Evolutionary conservation across 2,888 invertebrate genomes (phyloP).

Genomic region (Synanthedon andrenaeformis): DNA sequence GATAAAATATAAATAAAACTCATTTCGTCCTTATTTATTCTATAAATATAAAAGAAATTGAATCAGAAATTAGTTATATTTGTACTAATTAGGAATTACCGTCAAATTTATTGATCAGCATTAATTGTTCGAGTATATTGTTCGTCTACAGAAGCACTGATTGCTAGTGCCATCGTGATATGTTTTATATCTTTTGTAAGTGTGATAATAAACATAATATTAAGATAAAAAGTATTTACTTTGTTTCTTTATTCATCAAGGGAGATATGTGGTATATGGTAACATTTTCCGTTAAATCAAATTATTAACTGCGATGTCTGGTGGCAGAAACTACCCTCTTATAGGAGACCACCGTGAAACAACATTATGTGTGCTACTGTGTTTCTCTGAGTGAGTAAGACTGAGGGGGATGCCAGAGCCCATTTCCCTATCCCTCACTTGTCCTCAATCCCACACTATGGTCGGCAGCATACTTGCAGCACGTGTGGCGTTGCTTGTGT

Average conservation of each 20-base stretch:
- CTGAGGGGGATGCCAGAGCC: too few species aligned
- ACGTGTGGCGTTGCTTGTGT: too few species aligned
- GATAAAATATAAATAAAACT: slow-evolving; percentile 11
- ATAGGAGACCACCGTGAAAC: too few species aligned
- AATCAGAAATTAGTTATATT: neutral
- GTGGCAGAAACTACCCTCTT: too few species aligned
- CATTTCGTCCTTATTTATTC: slow-evolving; percentile 24
- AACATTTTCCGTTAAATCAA: too few species aligned
- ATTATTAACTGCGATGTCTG: too few species aligned
- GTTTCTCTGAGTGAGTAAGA: too few species aligned
- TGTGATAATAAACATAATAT: slow-evolving; percentile 65
- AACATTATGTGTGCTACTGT: too few species aligned
- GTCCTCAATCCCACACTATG: too few species aligned
- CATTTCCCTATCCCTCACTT: too few species aligned
- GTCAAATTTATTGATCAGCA: neutral
- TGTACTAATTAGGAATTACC: neutral
- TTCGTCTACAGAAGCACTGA: slow-evolving; percentile 55
- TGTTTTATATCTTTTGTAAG: slow-evolving; percentile 67
- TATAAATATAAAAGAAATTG: slow-evolving; percentile 1
- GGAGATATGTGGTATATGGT: neutral
- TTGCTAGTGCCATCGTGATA: slow-evolving; percentile 69
- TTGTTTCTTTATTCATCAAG: slow-evolving; percentile 18
- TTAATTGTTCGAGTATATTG: neutral
- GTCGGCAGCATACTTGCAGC: too few species aligned
- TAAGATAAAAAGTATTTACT: slow-evolving; percentile 31